Evolutionary conservation across 2,797 vertebrate species (phyloP).

Genomic region (Scomberomorus guttatus): DNA sequence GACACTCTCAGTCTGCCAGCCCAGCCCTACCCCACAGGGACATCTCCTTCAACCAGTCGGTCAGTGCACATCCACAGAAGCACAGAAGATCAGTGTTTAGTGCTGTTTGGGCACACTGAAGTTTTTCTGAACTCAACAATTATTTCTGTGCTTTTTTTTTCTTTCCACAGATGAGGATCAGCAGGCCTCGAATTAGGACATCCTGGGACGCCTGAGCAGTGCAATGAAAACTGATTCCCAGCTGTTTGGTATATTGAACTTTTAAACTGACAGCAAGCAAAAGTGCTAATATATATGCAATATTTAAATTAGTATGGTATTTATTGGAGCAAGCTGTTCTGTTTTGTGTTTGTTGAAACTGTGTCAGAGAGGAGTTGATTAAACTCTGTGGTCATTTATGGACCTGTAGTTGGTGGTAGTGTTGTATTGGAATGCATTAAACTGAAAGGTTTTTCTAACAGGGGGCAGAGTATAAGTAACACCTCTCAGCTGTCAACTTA

Average conservation of each 20-base stretch:
- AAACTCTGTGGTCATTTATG: too few relatives aligned
- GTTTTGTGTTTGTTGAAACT: neutral
- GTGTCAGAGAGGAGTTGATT: too few relatives aligned
- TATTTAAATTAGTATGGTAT: neutral
- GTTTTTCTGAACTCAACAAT: neutral
- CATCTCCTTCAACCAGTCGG: neutral
- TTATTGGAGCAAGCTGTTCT: neutral
- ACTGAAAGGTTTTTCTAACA: too few relatives aligned
- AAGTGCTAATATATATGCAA: too few relatives aligned
- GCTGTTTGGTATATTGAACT: neutral
- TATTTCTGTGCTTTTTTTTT: neutral
- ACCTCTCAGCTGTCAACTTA: too few relatives aligned
- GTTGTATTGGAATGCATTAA: too few relatives aligned
- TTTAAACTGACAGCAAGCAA: neutral
- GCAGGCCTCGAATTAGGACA: conserved; percentile 26
- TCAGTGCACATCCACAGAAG: conserved; percentile 14
- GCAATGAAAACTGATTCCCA: too few relatives aligned
- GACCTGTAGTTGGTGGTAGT: too few relatives aligned
- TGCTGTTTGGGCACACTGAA: too few relatives aligned
- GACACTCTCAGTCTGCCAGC: neutral
- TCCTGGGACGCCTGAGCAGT: conserved; percentile 25
- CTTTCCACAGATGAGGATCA: conserved; percentile 38
- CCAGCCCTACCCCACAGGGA: neutral
- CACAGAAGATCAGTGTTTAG: neutral
- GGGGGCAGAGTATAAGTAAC: too few relatives aligned